Base-by-base conservation (phyloP, 1,140 invertebrate genomes). In the Cotesia chilonis region DNA sequence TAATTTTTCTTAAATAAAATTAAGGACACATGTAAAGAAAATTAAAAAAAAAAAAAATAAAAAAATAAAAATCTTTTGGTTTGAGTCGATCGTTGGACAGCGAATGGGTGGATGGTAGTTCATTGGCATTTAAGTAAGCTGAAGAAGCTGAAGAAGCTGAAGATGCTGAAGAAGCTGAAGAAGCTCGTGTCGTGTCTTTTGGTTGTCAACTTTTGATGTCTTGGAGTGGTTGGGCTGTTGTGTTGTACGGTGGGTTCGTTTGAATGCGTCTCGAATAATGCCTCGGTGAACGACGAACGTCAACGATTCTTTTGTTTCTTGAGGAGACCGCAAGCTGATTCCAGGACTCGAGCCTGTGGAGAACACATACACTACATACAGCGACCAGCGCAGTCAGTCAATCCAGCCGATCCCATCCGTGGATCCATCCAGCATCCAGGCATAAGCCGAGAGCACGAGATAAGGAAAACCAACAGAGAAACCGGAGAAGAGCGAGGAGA, bases 271-370 rank as follows among this genome's bases (percentile, higher is more conserved):
- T 74, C 74, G 70, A 78, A 78, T 47, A 10, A 47, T 81, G 76
- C 73, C 74, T 72, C 28, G 75, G 76, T 68, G 77, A 80, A 83
- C 80, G 82, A 83, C 83, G 77, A 80, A 83, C 80, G 82, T 84
- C 83, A 84, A 84, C 82, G 82, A 84, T 84, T 84, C 82, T 84
- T 84, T 84, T 84, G 82, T 84, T 84, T 83, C 66, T n/a, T 52
- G 61, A 65, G 35, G 63, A 59, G 36, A 28, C 51, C 51, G 79
- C 80, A 76, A 74, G 41, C 7, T 47, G 41, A 9, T 47, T 47
- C 41, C 41, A 47, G 41, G 41, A 47, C 38, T 41, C 38, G 9
- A 41, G 38, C 28, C 28, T 28, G 9, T 0, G 4, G 17, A 55
- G 66, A 28, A 4, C n/a, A n/a, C 47, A 82, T 47, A 47, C 41